Conservation (phyloP, 2,797 vertebrate genomes). For the Tangara arthus region DNA sequence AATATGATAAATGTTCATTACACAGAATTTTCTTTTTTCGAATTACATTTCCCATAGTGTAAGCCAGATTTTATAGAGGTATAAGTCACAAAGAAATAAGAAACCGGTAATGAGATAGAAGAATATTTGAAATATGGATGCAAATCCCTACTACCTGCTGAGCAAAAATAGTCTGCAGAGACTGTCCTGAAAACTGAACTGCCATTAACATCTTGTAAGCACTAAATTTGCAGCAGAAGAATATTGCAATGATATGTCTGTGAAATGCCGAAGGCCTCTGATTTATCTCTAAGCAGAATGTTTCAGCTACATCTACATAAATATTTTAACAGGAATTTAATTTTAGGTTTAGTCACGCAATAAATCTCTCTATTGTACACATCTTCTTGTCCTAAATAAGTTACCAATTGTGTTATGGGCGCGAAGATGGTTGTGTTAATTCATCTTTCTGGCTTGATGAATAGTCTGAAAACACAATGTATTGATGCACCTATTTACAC, state of each 20-base stretch:
- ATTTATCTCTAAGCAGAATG: constrained; percentile 72
- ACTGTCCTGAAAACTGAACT: constrained; percentile 66
- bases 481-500: constrained; percentile 39
- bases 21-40: constrained; percentile 75
- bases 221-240: constrained; percentile 71
- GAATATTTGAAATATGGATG: constrained; percentile 78
- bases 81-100: constrained; percentile 80
- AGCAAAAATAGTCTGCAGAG: constrained; percentile 72
- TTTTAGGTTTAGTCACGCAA: constrained; percentile 69
- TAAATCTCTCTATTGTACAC: constrained; percentile 62
- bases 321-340: constrained; percentile 79
- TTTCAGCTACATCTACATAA: constrained; percentile 75
- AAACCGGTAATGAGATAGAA: constrained; percentile 77
- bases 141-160: constrained; percentile 76
- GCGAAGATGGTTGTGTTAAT: not conserved
- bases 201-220: constrained; percentile 75
- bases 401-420: constrained; percentile 17
- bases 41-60: constrained; percentile 66
- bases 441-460: constrained; percentile 40
- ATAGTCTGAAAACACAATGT: constrained; percentile 27
- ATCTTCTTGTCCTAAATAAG: constrained; percentile 55
- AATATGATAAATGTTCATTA: constrained; percentile 70
- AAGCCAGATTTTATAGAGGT: constrained; percentile 71
- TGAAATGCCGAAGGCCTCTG: constrained; percentile 71
- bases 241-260: constrained; percentile 61